Percentiles rank a stretch among this genome's conserved stretches.
phyloP scores from a whole-genome alignment of 2,797 vertebrate species.

The Heliangelus exortis region DNA sequence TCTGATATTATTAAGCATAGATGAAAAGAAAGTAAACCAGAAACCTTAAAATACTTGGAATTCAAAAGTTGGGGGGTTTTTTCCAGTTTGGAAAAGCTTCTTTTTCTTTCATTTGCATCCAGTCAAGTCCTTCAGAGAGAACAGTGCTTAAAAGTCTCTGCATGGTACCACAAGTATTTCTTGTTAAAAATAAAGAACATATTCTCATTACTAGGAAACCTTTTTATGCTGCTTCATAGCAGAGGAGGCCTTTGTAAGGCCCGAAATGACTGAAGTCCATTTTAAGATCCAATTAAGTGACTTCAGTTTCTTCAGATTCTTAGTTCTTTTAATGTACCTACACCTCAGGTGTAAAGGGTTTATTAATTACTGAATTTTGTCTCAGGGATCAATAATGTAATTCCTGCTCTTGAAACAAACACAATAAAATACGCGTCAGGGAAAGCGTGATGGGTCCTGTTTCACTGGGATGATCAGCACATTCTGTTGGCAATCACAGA shows the following conservation, averaged over 20 bases:
- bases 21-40: slow-evolving; percentile 35
- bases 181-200: slow-evolving; percentile 31
- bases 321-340: background rate
- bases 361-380: background rate
- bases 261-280: background rate
- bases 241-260: background rate
- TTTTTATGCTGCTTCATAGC: background rate
- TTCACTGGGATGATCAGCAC: background rate
- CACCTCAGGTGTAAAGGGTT: background rate
- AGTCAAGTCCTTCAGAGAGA: slow-evolving; percentile 36
- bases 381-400: background rate
- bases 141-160: slow-evolving; percentile 12
- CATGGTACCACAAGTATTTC: slow-evolving; percentile 14
- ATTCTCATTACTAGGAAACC: background rate
- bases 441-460: fast-evolving
- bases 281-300: background rate
- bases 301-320: background rate
- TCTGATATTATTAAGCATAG: slow-evolving; percentile 32
- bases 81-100: slow-evolving; percentile 8
- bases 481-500: background rate
- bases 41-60: slow-evolving; percentile 46
- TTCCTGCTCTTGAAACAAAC: background rate
- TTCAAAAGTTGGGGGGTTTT: background rate
- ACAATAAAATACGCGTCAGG: fast-evolving
- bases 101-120: slow-evolving; percentile 37